Percentiles rank a stretch among this genome's conserved stretches.
Conservation (phyloP, 1,140 invertebrate genomes). For the Bombus balteatus region DNA sequence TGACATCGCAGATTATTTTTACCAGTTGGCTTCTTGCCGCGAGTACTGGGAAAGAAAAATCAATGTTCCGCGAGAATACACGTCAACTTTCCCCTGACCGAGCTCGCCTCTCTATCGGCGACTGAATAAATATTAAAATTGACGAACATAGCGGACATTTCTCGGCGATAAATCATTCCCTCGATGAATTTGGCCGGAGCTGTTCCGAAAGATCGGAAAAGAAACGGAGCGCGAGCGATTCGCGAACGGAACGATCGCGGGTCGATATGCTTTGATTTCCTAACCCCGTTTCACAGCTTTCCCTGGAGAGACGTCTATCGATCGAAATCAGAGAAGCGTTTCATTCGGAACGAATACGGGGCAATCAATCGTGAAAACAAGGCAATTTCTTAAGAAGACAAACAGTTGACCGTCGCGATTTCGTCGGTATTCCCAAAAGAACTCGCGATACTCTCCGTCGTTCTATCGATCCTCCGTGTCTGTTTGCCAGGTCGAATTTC, state of each 20-base stretch:
- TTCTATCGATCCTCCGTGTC: too few relatives aligned
- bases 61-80: slow-evolving; percentile 12
- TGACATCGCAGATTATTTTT: slow-evolving; percentile 55
- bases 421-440: slow-evolving; percentile 39
- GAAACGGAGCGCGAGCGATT: not conserved
- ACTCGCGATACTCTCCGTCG: not conserved
- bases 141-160: not conserved
- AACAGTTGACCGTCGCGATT: slow-evolving; percentile 25
- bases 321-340: slow-evolving; percentile 36
- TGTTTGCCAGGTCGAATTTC: not conserved
- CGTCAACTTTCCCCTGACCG: not conserved
- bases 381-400: slow-evolving; percentile 52
- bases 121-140: slow-evolving; percentile 8
- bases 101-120: not conserved
- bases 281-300: slow-evolving; percentile 4
- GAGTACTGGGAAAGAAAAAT: slow-evolving; percentile 23
- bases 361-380: slow-evolving; percentile 32
- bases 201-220: not conserved
- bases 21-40: slow-evolving; percentile 32
- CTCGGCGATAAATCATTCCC: not conserved
- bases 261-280: slow-evolving; percentile 30
- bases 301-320: not conserved
- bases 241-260: not conserved
- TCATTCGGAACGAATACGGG: slow-evolving; percentile 27
- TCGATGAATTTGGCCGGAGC: not conserved